Percentiles rank a stretch among this genome's conserved stretches.
Conservation (phyloP, 2,888 invertebrate genomes). For the Galeopsomyia nigrocyanea region DNA sequence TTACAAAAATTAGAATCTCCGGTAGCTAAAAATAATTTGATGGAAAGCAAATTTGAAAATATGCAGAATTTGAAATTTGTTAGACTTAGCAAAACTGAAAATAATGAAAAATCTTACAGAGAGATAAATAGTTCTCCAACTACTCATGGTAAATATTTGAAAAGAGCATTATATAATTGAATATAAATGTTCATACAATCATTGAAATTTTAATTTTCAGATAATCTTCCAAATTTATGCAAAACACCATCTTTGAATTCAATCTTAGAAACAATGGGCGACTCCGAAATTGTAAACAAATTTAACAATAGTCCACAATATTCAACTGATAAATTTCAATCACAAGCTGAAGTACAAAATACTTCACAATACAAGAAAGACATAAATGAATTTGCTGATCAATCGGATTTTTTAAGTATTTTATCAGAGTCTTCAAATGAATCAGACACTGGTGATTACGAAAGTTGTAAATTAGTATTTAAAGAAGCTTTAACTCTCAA, state of each 20-base stretch:
- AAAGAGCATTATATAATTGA: too few species aligned
- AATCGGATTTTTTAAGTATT: conserved; percentile 23
- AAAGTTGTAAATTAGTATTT: conserved; percentile 39
- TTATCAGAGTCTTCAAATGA: conserved; percentile 41
- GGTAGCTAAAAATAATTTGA: too few species aligned
- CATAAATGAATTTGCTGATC: background rate
- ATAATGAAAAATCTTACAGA: too few species aligned
- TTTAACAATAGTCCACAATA: background rate
- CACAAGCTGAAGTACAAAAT: background rate
- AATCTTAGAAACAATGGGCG: conserved; percentile 3
- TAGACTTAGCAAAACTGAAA: too few species aligned
- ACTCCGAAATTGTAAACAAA: background rate
- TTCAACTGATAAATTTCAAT: conserved; percentile 2
- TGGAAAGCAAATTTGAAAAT: too few species aligned
- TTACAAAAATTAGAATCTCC: too few species aligned
- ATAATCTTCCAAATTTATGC: background rate
- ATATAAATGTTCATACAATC: too few species aligned
- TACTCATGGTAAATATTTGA: too few species aligned
- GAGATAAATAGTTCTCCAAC: too few species aligned
- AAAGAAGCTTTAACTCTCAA: conserved; percentile 37
- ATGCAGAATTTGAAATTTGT: too few species aligned
- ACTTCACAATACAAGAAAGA: background rate
- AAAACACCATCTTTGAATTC: conserved; percentile 1
- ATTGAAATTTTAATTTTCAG: too few species aligned
- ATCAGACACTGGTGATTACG: conserved; percentile 32